A percentile compares a stretch with the other conserved stretches of the same genome.
These are phyloP conservation scores for fruit fly (Drosophila melanogaster) DNA, from an alignment of 1,140 invertebrate species.

Conservation along the genomic window DNA sequence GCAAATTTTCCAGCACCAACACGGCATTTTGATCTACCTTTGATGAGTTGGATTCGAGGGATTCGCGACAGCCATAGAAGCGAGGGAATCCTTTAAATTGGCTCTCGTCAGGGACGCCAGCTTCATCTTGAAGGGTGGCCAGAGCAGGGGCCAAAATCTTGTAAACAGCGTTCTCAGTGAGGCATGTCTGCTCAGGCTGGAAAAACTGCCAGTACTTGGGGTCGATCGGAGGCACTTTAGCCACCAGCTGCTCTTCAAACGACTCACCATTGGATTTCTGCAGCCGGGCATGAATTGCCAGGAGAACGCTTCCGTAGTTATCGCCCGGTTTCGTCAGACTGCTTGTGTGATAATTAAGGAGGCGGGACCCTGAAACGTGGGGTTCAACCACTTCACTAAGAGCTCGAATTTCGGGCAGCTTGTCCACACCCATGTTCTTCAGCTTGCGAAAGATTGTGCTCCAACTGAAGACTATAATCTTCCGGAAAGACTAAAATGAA, in stretches of 20 bases:
- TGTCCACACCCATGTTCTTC: constrained; percentile 41
- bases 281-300: constrained; percentile 77
- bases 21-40: constrained; percentile 86
- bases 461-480: constrained; percentile 12
- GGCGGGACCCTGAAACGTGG: constrained; percentile 32
- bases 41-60: constrained; percentile 74
- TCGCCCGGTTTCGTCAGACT: constrained; percentile 86
- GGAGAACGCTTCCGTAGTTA: constrained; percentile 87
- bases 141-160: constrained; percentile 85
- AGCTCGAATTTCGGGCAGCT: constrained; percentile 49
- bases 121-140: constrained; percentile 85
- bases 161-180: constrained; percentile 87
- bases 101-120: constrained; percentile 75
- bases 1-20: constrained; percentile 87
- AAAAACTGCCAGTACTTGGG: constrained; percentile 86
- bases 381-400: constrained; percentile 57
- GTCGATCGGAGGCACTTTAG: constrained; percentile 87
- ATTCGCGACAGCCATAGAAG: constrained; percentile 86
- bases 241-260: constrained; percentile 84
- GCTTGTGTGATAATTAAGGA: constrained; percentile 38
- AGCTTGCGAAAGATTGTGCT: not conserved
- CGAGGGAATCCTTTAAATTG: constrained; percentile 85
- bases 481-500: not conserved
- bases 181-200: constrained; percentile 86
- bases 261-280: not conserved